Evolutionary conservation across 2,888 invertebrate genomes (phyloP), one percentile per base, ranked within the genome.

Genomic region (Ernsta delagoae): DNA sequence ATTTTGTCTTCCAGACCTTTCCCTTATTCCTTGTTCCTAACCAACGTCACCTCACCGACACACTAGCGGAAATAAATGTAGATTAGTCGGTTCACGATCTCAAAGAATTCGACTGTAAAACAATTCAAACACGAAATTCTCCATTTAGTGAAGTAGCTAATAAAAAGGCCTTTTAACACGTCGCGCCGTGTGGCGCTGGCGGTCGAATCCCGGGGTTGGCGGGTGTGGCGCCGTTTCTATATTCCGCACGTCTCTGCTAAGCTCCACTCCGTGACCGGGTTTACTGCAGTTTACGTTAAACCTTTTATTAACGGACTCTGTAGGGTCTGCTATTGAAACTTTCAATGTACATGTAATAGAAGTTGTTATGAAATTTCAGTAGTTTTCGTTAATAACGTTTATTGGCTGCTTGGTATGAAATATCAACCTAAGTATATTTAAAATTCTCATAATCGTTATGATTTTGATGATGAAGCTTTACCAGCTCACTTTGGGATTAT

Each of bases 241-340:
- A 48, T 48, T 12, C 48, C 12, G 48, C 50, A 16, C 50, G 50
- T 50, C 5, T 16, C 7, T 9, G 50, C 50, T 50, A 50, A 50
- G 16, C 50, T 16, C 5, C 5, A 1, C 16, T 12, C 12, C 50
- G 50, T 50, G 50, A 50, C 50, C 16, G 50, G 50, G 3, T 5
- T 50, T 24, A 50, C 45, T 16, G 50, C 50, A 50, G 50, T 12
- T 50, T 50, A 12, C 16, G 16, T 50, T 50, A 50, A 50, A 50
- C 16, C 16, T 50, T 50, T 50, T 45, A 50, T 50, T 50, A 24
- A 50, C 12, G 16, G 50, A 50, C 16, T 50, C 4, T 50, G 50
- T 24, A n/a, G n/a, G 45, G 45, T 45, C n/a, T n/a, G n/a, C 45
- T 11, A 11, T 45, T 45, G 45, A 45, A 45, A 45, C 45, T 45